A percentile compares a stretch with the other conserved stretches of the same genome.
Conservation (phyloP, 2,888 invertebrate species). For the Caenorhabditis drosophilae region DNA sequence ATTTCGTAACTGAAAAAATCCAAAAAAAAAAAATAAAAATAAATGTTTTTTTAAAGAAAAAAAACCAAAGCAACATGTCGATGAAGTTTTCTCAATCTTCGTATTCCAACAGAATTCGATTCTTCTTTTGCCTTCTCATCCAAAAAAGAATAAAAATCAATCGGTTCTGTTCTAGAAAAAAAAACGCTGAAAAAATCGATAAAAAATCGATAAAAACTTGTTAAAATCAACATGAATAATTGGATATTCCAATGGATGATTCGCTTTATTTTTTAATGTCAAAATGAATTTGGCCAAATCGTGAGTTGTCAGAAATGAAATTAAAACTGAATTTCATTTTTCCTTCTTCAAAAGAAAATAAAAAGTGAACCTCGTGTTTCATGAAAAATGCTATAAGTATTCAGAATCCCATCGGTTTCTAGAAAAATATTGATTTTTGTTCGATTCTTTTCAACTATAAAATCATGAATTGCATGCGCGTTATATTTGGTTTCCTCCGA, state of each 20-base stretch:
- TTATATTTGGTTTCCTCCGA: constrained; percentile 32
- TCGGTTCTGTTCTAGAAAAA: constrained; percentile 8
- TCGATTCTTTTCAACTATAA: constrained; percentile 8
- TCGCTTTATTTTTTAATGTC: constrained; percentile 27
- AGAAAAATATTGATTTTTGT: constrained; percentile 22
- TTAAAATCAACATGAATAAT: constrained; percentile 27
- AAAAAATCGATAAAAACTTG: no score
- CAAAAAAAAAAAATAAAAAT: neutral
- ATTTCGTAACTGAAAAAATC: constrained; percentile 10
- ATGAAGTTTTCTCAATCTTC: constrained; percentile 21
- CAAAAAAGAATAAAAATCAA: constrained; percentile 16
- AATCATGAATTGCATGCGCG: constrained; percentile 28
- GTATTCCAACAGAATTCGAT: constrained; percentile 17
- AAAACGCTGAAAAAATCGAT: no score
- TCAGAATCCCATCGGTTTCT: constrained; percentile 25
- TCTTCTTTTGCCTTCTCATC: constrained; percentile 16
- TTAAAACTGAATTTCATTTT: constrained; percentile 9
- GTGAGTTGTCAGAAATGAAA: constrained; percentile 25
- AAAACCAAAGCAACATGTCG: constrained; percentile 13
- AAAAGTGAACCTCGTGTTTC: constrained; percentile 16
- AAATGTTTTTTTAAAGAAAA: neutral
- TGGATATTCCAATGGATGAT: constrained; percentile 25
- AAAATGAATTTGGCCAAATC: constrained; percentile 21
- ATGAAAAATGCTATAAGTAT: constrained; percentile 24
- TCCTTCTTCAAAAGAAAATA: neutral